A percentile compares a stretch with the other conserved stretches of the same genome.
These are phyloP conservation scores for Ciona savignyi DNA, from an alignment of 23 tunicate genomes.

Conservation along the genomic window DNA sequence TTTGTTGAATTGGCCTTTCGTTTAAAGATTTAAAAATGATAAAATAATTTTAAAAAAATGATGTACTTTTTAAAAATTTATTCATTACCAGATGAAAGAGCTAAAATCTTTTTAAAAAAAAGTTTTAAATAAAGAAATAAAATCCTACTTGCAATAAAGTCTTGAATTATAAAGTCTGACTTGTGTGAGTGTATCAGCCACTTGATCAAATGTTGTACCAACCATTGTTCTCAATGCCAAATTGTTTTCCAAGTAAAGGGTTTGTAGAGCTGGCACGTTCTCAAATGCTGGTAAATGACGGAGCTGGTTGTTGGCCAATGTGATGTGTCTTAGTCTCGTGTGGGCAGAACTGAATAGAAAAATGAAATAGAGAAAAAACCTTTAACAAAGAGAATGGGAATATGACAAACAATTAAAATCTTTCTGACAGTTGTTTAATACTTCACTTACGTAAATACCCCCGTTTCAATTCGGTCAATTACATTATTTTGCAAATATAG, in stretches of 20 bases:
- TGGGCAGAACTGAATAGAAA: not conserved
- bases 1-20: no score
- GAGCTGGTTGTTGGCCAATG: slow-evolving; percentile 5
- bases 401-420: not conserved
- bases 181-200: slow-evolving; percentile 8
- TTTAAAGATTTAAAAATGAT: no score
- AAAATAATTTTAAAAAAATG: not conserved
- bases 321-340: slow-evolving; percentile 5
- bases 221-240: slow-evolving; percentile 5
- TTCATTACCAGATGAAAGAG: no score
- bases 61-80: not conserved
- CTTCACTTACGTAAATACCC: slow-evolving; percentile 15
- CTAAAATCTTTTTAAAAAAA: no score
- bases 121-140: not conserved
- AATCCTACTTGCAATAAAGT: slow-evolving; percentile 12
- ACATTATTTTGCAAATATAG: slow-evolving; percentile 15
- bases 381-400: no score
- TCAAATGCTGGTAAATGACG: slow-evolving; percentile 12
- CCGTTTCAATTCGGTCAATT: slow-evolving; percentile 11
- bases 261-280: slow-evolving; percentile 4
- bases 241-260: slow-evolving; percentile 8
- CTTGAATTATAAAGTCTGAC: not conserved
- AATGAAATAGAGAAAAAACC: no score
- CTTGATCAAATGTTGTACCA: slow-evolving; percentile 8
- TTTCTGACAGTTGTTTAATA: not conserved